Evolutionary conservation across 2,113 vertebrate species (phyloP).

Genomic region (Pseudonaja textilis): DNA sequence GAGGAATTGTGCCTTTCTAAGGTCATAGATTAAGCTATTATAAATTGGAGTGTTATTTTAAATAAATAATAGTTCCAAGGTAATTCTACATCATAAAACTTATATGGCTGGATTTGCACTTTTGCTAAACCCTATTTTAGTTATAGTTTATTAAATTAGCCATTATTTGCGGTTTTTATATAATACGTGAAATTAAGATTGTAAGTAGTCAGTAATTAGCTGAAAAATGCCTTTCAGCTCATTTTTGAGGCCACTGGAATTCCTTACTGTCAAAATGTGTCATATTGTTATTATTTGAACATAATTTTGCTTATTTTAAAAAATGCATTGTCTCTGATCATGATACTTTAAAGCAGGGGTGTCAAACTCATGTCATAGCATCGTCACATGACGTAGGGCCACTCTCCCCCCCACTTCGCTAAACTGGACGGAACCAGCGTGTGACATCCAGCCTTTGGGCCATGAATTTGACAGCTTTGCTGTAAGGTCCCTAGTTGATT

Average conservation of each 20-base stretch:
- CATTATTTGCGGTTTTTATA: background rate
- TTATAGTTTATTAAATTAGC: background rate
- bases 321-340: background rate
- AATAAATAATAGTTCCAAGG: background rate
- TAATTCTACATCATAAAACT: background rate
- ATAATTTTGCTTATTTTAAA: background rate
- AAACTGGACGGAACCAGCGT: too few relatives aligned
- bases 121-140: background rate
- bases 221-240: background rate
- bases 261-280: background rate
- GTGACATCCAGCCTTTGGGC: too few relatives aligned
- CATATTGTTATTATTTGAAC: background rate
- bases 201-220: background rate
- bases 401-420: too few relatives aligned
- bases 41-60: background rate
- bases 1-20: background rate
- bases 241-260: background rate
- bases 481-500: background rate
- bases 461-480: too few relatives aligned
- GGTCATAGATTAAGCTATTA: background rate
- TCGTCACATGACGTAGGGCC: too few relatives aligned
- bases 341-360: background rate
- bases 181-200: background rate
- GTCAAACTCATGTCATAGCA: too few relatives aligned
- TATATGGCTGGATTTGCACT: background rate